Evolutionary conservation across 2,113 vertebrate species (phyloP).

Genomic region (Tragelaphus buxtoni): DNA sequence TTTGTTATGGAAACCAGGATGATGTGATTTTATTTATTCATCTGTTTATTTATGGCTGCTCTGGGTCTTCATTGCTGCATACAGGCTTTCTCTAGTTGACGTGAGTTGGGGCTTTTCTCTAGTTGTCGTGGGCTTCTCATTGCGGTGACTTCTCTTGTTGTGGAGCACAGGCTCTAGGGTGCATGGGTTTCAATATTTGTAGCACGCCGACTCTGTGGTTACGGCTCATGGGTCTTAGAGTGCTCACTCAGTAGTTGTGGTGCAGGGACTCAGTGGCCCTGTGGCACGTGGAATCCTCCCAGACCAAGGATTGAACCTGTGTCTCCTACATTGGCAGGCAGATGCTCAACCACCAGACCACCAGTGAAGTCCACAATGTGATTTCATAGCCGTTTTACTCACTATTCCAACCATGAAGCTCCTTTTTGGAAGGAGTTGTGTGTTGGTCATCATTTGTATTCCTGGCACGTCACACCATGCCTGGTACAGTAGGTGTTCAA

Average conservation of each 20-base stretch:
- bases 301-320: background rate
- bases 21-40: background rate
- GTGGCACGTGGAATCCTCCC: background rate
- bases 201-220: background rate
- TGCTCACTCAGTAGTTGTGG: background rate
- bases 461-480: background rate
- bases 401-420: background rate
- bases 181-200: background rate
- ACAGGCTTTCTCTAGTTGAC: background rate
- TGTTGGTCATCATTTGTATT: background rate
- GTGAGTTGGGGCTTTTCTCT: background rate
- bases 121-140: background rate
- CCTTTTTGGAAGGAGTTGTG: background rate
- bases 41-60: background rate
- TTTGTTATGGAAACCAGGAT: background rate
- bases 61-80: background rate
- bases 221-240: background rate
- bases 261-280: background rate
- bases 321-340: background rate
- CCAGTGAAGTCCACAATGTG: background rate
- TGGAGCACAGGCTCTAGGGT: background rate
- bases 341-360: background rate
- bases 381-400: background rate
- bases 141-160: background rate
- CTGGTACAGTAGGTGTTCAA: background rate